phyloP scores from a whole-genome alignment of 2,113 vertebrate species.

The Trematomus loennbergii region DNA sequence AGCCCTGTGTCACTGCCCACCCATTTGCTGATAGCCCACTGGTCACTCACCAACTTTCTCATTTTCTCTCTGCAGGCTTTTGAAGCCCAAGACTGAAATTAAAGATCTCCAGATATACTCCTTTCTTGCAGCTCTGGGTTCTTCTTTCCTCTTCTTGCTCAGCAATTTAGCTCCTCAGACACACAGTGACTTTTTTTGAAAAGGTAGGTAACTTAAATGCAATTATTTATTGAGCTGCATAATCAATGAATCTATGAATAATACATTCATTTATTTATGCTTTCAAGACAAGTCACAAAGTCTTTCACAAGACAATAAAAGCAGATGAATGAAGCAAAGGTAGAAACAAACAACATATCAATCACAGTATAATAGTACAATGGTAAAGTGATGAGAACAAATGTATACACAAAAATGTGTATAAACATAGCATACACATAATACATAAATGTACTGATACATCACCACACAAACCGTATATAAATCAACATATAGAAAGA shows the following conservation, averaged over 20 bases:
- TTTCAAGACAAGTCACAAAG: no score
- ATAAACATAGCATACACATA: no score
- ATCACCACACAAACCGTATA: no score
- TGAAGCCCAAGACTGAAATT: conserved; percentile 80
- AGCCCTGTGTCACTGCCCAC: conserved; percentile 73
- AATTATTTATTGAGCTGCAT: neutral
- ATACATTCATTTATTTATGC: neutral
- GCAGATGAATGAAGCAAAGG: no score
- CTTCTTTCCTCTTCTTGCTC: conserved; percentile 58
- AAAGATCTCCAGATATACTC: conserved; percentile 81
- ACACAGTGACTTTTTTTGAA: conserved; percentile 1
- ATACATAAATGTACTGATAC: no score
- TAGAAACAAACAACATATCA: no score
- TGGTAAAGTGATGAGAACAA: no score
- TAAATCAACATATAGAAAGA: no score
- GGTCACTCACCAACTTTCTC: conserved; percentile 76
- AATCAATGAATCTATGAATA: neutral
- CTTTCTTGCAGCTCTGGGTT: conserved; percentile 61
- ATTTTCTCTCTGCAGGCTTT: conserved; percentile 75
- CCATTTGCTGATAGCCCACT: conserved; percentile 73
- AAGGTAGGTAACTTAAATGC: neutral
- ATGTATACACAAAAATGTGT: no score
- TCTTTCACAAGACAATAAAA: no score
- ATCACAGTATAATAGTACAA: no score
- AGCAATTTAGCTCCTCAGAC: conserved; percentile 58